Evolutionary conservation across 2,113 vertebrate genomes (phyloP), one percentile per base, ranked within the genome.

Genomic region (Cynopterus brachyotis): DNA sequence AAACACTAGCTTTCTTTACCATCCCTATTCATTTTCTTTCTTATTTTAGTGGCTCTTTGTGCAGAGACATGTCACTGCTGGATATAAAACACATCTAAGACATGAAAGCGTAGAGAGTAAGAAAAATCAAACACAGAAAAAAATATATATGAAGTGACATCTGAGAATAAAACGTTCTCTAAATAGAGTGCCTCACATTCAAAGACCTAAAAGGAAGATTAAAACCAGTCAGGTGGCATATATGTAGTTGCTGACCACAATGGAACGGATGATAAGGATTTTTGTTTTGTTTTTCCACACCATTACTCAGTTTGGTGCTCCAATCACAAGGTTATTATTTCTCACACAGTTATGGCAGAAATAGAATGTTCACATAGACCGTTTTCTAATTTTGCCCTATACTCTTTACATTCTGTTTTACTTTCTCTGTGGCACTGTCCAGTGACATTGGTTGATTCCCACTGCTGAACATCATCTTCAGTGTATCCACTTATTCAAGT

Each of bases 21-120:
- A 88, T 30, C 47, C 59, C 70, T 93, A 62, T 75, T 85, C 78
- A 91, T 72, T 89, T 72, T 81, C 64, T 83, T 95, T 92, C 91
- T 88, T 92, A 96, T 89, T 92, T 96, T 88, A 95, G 59, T 42
- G 90, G 64, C 32, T 76, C 92, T 87, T 84, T 96, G 87, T 84
- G 79, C 93, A 89, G 79, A 67, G 64, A 83, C 72, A 78, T 78
- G 64, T 73, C 90, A 89, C 37, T 92, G 80, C 37, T 64, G 35
- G 76, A 47, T 82, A 81, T 75, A 55, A 89, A 93, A 89, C 47
- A 94, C 50, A 79, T 32, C 32, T 3, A 83, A 96, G 69, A 97
- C 75, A 94, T 45, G 87, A 95, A 89, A 88, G 67, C 66, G 89
- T 19, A 88, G 20, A 82, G 20, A 62, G 72, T 3, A 55, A 78